Percentiles rank a stretch among this genome's conserved stretches.
Evolutionary conservation across 1,140 invertebrate genomes (phyloP).

Genomic region (Listronotus bonariensis): DNA sequence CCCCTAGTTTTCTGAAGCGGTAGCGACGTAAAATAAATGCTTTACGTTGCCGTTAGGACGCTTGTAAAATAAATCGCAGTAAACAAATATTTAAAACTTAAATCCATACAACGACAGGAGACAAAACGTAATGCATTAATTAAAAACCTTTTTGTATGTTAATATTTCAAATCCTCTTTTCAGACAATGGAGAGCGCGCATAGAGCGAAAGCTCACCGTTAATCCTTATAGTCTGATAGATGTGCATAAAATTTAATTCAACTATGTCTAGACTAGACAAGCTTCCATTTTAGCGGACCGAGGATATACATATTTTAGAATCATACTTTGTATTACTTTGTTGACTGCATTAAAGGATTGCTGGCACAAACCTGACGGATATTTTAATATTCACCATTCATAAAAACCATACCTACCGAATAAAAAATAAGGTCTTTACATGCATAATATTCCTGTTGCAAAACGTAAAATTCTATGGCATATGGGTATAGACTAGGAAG

Average conservation of each 20-base stretch:
- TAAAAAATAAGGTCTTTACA: too few species aligned
- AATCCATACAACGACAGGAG: constrained; percentile 10
- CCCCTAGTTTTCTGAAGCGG: too few species aligned
- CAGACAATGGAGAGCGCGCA: constrained; percentile 13
- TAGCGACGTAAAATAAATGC: too few species aligned
- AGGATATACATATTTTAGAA: constrained; percentile 29
- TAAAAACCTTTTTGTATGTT: constrained; percentile 37
- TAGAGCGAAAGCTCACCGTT: constrained; percentile 23
- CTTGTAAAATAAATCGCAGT: too few species aligned
- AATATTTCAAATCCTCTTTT: constrained; percentile 37
- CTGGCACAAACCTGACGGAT: too few species aligned
- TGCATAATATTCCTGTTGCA: too few species aligned
- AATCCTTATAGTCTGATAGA: constrained; percentile 34
- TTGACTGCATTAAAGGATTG: constrained; percentile 14
- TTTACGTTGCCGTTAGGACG: too few species aligned
- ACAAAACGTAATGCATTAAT: constrained; percentile 26
- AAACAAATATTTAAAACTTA: neutral
- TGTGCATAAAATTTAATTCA: constrained; percentile 33
- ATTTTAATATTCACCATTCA: constrained; percentile 1
- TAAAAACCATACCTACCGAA: neutral
- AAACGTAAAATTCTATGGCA: too few species aligned
- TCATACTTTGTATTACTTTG: constrained; percentile 30
- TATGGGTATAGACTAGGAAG: too few species aligned
- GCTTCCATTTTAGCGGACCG: constrained; percentile 22
- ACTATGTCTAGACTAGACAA: constrained; percentile 31